A percentile compares a stretch with the other conserved stretches of the same genome.
These are phyloP conservation scores for Standfussiana lucernea DNA, from an alignment of 2,888 invertebrate genomes.

Conservation along the genomic window DNA sequence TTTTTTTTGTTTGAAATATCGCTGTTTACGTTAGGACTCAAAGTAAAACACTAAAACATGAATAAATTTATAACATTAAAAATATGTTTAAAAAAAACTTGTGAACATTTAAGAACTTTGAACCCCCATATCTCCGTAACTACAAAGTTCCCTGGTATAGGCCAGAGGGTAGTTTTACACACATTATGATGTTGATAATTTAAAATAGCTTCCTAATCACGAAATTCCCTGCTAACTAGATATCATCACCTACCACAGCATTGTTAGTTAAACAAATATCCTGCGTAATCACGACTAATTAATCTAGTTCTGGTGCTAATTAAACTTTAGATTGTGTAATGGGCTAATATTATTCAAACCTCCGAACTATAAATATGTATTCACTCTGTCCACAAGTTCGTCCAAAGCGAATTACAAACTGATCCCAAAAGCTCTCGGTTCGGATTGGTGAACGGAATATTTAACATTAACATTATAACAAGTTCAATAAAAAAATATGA, in stretches of 20 bases:
- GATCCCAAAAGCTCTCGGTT: constrained; percentile 17
- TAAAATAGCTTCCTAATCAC: not conserved
- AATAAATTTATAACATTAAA: too few species aligned
- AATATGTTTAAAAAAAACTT: too few species aligned
- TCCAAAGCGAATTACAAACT: constrained; percentile 26
- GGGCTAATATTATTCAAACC: constrained; percentile 27
- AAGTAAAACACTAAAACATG: too few species aligned
- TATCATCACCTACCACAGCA: not conserved
- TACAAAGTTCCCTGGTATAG: too few species aligned
- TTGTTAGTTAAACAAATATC: constrained; percentile 10
- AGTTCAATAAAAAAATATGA: constrained; percentile 1
- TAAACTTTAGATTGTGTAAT: not conserved
- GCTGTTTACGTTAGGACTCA: too few species aligned
- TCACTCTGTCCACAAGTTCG: constrained; percentile 10
- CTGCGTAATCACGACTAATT: constrained; percentile 15
- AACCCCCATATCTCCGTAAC: too few species aligned
- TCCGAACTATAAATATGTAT: constrained; percentile 31
- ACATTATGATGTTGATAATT: not conserved
- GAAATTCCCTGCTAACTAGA: not conserved
- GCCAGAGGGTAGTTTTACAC: too few species aligned
- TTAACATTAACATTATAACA: constrained; percentile 13
- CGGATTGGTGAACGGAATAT: constrained; percentile 35
- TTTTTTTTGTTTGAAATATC: too few species aligned
- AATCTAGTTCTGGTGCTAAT: constrained; percentile 15
- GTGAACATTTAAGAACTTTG: too few species aligned